phyloP scores from a whole-genome alignment of 1,140 invertebrate genomes.

The Parasteatoda tepidariorum region DNA sequence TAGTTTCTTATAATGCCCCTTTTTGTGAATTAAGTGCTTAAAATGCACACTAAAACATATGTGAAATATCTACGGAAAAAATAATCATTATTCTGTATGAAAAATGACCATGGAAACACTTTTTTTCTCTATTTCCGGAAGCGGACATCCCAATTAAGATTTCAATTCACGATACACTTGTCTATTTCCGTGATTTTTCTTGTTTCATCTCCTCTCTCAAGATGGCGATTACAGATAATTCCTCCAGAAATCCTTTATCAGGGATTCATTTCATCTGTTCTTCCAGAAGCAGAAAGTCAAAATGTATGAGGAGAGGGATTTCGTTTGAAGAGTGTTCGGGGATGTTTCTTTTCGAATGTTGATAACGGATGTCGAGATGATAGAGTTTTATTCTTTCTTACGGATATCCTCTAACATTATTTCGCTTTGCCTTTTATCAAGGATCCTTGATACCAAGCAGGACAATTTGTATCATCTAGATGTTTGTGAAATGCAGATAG shows the following conservation, averaged over 20 bases:
- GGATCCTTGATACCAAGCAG: neutral
- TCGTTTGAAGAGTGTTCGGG: too few species aligned
- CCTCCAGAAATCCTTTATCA: neutral
- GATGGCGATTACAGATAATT: neutral
- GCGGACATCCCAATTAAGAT: neutral
- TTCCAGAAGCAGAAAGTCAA: neutral
- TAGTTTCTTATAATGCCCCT: too few species aligned
- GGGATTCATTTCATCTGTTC: neutral
- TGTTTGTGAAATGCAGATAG: too few species aligned
- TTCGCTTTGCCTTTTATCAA: neutral
- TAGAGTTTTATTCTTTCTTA: neutral
- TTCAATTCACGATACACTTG: neutral
- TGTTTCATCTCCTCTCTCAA: neutral
- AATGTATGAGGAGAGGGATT: too few species aligned
- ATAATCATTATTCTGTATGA: too few species aligned
- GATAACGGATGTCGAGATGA: neutral
- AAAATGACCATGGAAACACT: too few species aligned
- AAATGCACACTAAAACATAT: too few species aligned
- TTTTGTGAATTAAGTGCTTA: too few species aligned
- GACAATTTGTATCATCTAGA: too few species aligned
- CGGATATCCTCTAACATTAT: neutral
- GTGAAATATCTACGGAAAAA: too few species aligned
- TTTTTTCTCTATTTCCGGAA: neutral
- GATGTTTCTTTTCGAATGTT: neutral
- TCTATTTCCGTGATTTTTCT: neutral